Evolutionary conservation across 2,888 invertebrate species (phyloP), one percentile per base, ranked within the genome.

Genomic region (Cheilosia vernalis): DNA sequence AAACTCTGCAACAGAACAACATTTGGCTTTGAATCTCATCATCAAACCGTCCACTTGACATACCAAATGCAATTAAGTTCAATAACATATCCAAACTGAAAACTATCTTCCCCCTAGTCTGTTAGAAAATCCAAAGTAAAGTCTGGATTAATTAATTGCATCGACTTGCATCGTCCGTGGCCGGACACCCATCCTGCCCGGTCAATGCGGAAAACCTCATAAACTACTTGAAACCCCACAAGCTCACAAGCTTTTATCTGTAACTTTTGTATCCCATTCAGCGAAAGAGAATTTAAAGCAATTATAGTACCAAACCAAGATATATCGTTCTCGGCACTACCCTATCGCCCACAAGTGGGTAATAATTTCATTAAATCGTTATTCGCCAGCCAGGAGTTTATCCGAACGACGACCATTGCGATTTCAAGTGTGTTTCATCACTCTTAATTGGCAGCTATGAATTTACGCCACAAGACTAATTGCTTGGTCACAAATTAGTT

Each of bases 361-460:
- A 77, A 77, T 82, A 60, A 70, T 70, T 70, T 82, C 49, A 78
- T 82, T 82, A 82, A 77, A 61, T 66, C 53, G 60, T 77, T 77
- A 64, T 77, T 70, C 64, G 40, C 44, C 40, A 10, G 19, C 30
- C 30, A 67, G 51, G 5, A 24, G 47, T 67, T 55, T 42, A 66
- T 44, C 51, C 30, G 19, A 40, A 27, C 44, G 17, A 27, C 27
- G n/a, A 55, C 61, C 63, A 49, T n/a, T 58, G 33, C 21, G 37
- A 47, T 47, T 51, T 76, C 44, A 44, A 66, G 40, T 72, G 42
- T 13, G 9, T 60, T 78, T 55, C 66, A 78, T 72, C 72, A 66
- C 55, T 53, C 78, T 83, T 83, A 83, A 83, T 83, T 83, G 82
- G 30, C 72, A 66, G 78, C 72, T 60, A 66, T 70, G 64, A 77